Evolutionary conservation across 2,888 invertebrate genomes (phyloP).

Genomic region (Hydrotaea cyrtoneurina): DNA sequence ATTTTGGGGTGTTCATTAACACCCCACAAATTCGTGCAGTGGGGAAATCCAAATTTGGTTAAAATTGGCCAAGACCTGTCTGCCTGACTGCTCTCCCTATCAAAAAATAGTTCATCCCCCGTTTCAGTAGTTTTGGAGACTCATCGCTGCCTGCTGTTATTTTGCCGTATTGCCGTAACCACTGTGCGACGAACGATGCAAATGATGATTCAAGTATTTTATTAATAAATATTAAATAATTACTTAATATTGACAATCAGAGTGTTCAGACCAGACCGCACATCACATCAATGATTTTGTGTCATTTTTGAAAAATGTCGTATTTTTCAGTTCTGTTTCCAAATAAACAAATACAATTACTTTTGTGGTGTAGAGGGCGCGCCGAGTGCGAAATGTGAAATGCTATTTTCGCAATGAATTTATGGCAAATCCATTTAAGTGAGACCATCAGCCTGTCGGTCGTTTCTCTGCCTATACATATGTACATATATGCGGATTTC

Average conservation of each 20-base stretch:
- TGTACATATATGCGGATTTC: background rate
- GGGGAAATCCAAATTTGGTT: too few species aligned
- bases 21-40: too few species aligned
- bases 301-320: background rate
- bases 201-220: constrained; percentile 3
- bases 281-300: background rate
- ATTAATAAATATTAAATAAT: constrained; percentile 32
- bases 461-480: too few species aligned
- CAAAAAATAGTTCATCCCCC: too few species aligned
- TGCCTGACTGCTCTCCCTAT: too few species aligned
- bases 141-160: too few species aligned
- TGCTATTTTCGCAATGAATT: constrained; percentile 32
- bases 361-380: too few species aligned
- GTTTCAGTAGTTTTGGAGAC: too few species aligned
- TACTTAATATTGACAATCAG: background rate
- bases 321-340: too few species aligned
- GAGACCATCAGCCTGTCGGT: background rate
- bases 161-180: background rate
- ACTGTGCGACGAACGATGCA: background rate
- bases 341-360: too few species aligned
- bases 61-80: too few species aligned
- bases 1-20: too few species aligned
- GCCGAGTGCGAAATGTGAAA: background rate
- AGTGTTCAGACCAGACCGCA: background rate
- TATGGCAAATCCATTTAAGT: constrained; percentile 55